phyloP scores from a whole-genome alignment of 2,888 invertebrate genomes.

The Apodemia hepburni region DNA sequence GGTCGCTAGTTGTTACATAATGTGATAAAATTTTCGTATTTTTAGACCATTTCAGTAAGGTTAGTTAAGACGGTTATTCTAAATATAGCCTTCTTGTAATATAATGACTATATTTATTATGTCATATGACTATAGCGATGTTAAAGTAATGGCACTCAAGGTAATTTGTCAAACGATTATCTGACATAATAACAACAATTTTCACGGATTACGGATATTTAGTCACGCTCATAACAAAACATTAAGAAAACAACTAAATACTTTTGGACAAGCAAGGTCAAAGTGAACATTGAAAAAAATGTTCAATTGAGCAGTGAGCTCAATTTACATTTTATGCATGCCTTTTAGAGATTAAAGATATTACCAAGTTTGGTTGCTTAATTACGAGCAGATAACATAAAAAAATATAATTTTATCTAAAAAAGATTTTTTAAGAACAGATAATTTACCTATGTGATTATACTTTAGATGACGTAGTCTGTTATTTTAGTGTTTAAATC shows the following conservation, averaged over 20 bases:
- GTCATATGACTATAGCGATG: neutral
- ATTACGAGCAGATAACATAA: neutral
- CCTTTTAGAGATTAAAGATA: neutral
- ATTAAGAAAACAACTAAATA: slow-evolving; percentile 24
- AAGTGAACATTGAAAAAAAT: slow-evolving; percentile 24
- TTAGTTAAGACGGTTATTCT: too few relatives aligned
- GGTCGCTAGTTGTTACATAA: too few relatives aligned
- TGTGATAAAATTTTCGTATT: too few relatives aligned
- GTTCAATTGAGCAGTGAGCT: neutral
- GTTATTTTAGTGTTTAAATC: too few relatives aligned
- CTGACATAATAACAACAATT: slow-evolving; percentile 54
- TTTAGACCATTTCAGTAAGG: too few relatives aligned
- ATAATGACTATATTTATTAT: too few relatives aligned
- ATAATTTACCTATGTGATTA: too few relatives aligned
- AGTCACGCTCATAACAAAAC: slow-evolving; percentile 36
- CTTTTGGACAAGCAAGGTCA: slow-evolving; percentile 51
- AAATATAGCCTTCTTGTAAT: too few relatives aligned
- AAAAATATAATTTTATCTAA: neutral
- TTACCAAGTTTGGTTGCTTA: neutral
- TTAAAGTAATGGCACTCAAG: slow-evolving; percentile 40
- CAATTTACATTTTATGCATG: slow-evolving; percentile 12
- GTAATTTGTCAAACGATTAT: slow-evolving; percentile 50
- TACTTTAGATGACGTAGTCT: too few relatives aligned
- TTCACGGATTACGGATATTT: slow-evolving; percentile 63
- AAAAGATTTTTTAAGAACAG: neutral